Evolutionary conservation across 1,140 invertebrate species (phyloP), one percentile per base, ranked within the genome.

Genomic region (Pseudoatta argentina): DNA sequence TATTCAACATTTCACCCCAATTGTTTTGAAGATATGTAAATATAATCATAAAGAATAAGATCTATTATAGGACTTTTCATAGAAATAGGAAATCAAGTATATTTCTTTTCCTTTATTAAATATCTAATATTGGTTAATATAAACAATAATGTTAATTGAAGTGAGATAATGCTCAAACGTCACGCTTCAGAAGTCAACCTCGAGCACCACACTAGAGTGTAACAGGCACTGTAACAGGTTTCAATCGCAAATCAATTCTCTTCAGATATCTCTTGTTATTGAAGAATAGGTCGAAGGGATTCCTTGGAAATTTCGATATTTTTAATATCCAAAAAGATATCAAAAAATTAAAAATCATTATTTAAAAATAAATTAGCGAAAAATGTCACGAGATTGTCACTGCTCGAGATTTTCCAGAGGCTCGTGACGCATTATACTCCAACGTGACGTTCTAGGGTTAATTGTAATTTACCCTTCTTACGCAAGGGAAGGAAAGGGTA

Each of bases 401-500:
- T 34, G 27, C 24, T 24, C 24, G 24, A 24, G n/a, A 24, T 39
- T 21, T 59, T 76, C 73, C 16, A 24, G 57, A 76, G 34, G 34
- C 55, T 27, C 21, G 34, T 59, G 73, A 76, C 55, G 73, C 73
- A 76, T 61, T 76, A 57, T 44, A 44, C 73, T 14, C 55, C 34
- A 76, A 76, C 55, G 16, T 61, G 73, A 76, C 34, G 34, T 78
- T 66, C 24, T 12, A 6, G 57, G 44, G 24, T 64, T 78, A 69
- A 79, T 81, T 69, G 64, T 27, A 71, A 71, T 81, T 71, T 55
- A 34, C n/a, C 48, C 48, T 69, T 39, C 77, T 55, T 55, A 10
- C 44, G 30, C 48, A 34, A 71, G 16, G 64, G 30, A 71, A 21
- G 66, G 39, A 81, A 61, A 61, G 69, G 34, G 27, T 78, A 39